These are phyloP conservation scores for Tragopan temminckii DNA, from an alignment of 2,797 vertebrate genomes.

Conservation along the genomic window DNA sequence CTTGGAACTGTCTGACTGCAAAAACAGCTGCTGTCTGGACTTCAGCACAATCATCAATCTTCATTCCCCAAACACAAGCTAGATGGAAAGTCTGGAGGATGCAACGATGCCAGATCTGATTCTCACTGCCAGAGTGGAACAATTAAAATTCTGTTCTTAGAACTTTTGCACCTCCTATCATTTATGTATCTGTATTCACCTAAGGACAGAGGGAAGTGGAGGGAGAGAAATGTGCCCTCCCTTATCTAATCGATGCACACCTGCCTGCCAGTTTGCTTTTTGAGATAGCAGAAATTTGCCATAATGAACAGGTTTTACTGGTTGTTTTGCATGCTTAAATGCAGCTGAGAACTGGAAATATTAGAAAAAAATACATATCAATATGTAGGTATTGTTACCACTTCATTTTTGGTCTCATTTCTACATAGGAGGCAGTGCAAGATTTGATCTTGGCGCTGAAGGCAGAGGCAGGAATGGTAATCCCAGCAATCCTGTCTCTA, in stretches of 20 bases:
- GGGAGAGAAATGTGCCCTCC: not conserved
- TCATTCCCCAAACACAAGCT: not conserved
- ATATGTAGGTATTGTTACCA: not conserved
- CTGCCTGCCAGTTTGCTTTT: not conserved
- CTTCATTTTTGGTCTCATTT: not conserved
- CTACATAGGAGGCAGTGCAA: conserved; percentile 86
- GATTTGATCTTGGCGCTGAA: conserved; percentile 87
- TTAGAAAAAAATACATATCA: not conserved
- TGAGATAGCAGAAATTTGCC: not conserved
- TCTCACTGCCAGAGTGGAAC: not conserved
- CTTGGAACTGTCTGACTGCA: not conserved
- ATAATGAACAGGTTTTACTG: not conserved
- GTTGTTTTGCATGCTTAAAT: not conserved
- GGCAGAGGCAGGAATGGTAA: conserved; percentile 80
- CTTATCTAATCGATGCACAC: too few relatives aligned
- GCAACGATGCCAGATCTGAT: not conserved
- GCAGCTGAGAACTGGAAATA: not conserved
- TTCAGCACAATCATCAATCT: not conserved
- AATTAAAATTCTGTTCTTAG: not conserved
- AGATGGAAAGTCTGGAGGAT: not conserved
- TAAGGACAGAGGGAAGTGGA: not conserved
- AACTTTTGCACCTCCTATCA: not conserved
- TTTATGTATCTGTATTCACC: not conserved
- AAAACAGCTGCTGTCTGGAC: not conserved
- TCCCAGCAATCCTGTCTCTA: conserved; percentile 87